Percentiles rank a stretch among this genome's conserved stretches.
phyloP scores from a whole-genome alignment of 2,113 vertebrate genomes.

The Sinocyclocheilus rhinocerous region DNA sequence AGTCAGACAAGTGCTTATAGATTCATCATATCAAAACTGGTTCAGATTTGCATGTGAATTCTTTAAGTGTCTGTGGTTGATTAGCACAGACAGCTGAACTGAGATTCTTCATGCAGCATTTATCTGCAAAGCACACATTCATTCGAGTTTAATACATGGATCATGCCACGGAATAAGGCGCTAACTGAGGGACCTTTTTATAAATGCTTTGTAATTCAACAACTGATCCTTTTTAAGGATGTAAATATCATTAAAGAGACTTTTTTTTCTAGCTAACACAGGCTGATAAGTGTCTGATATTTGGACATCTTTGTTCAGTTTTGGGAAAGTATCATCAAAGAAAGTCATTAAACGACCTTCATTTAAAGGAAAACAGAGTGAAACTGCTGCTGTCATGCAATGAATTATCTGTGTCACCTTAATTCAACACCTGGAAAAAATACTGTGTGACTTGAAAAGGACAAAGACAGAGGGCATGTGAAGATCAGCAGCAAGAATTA shows the following conservation, averaged over 20 bases:
- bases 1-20: not conserved
- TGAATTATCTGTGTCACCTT: conserved; percentile 15
- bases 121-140: conserved; percentile 49
- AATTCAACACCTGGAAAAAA: conserved; percentile 1
- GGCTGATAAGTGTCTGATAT: conserved; percentile 28
- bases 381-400: not conserved
- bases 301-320: not conserved
- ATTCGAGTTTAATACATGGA: conserved; percentile 47
- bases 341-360: conserved; percentile 1
- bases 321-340: not conserved
- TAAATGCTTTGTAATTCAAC: conserved; percentile 61
- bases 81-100: not conserved
- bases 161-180: conserved; percentile 54
- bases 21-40: not conserved
- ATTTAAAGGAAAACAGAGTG: not conserved
- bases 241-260: conserved; percentile 32
- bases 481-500: conserved; percentile 8
- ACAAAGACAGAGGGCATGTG: not conserved
- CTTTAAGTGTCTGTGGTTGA: conserved; percentile 3
- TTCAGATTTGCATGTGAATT: conserved; percentile 6
- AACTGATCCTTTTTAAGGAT: conserved; percentile 66
- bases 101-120: conserved; percentile 37
- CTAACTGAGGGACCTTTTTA: conserved; percentile 60
- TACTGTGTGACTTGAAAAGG: not conserved
- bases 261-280: conserved; percentile 21